Conservation (phyloP, 2,888 invertebrate genomes). For the Tinea trinotella region DNA sequence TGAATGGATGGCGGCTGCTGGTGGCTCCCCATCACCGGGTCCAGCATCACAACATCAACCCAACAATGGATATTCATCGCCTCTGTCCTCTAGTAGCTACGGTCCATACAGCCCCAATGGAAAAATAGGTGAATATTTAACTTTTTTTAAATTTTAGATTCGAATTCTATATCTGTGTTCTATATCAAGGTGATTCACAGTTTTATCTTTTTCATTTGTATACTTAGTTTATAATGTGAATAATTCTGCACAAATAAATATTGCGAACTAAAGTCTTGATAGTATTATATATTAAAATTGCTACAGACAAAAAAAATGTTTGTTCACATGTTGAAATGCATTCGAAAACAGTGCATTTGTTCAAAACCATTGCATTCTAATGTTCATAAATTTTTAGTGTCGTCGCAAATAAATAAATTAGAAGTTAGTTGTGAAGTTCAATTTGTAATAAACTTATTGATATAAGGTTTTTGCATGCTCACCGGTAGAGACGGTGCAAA, state of each 20-base stretch:
- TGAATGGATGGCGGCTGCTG: slow-evolving; percentile 69
- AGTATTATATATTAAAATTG: too few species aligned
- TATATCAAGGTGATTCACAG: too few species aligned
- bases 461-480: slow-evolving; percentile 8
- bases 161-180: too few species aligned
- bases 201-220: too few species aligned
- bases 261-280: too few species aligned
- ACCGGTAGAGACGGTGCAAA: neutral
- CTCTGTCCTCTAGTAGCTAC: slow-evolving; percentile 90
- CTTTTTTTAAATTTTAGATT: neutral
- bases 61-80: slow-evolving; percentile 87
- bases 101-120: slow-evolving; percentile 92
- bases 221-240: too few species aligned
- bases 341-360: neutral
- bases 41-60: slow-evolving; percentile 75
- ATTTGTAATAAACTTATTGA: slow-evolving; percentile 16
- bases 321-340: neutral
- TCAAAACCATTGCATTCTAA: slow-evolving; percentile 1
- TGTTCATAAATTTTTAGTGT: slow-evolving; percentile 8
- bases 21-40: slow-evolving; percentile 76
- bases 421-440: slow-evolving; percentile 9
- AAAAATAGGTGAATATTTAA: slow-evolving; percentile 82
- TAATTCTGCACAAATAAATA: too few species aligned
- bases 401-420: slow-evolving; percentile 14
- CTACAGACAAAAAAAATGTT: too few species aligned